Evolutionary conservation across 2,888 invertebrate species (phyloP), one percentile per base, ranked within the genome.

Genomic region (Heliothis peltigera): DNA sequence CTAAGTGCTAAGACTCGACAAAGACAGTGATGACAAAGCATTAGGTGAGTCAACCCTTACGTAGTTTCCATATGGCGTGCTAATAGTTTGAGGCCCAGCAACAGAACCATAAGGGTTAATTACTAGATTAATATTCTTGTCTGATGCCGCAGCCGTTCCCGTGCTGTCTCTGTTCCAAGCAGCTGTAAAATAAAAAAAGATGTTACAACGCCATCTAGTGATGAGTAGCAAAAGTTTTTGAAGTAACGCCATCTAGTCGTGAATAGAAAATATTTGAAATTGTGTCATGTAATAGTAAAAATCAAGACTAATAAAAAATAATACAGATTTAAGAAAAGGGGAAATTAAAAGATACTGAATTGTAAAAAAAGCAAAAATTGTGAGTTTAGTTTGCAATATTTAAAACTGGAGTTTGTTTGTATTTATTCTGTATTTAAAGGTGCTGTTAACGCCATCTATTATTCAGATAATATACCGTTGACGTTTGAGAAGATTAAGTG

Each of bases 11-110:
- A 59, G 21, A 54, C 63, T 63, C 7, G 70, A 32, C 12, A 75
- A 32, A 6, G 73, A 44, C 12, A 75, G 32, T 6, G 77, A 57
- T 17, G 73, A 44, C 21, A 66, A 46, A 6, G 22, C 25, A 21
- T 56, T 68, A 10, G 75, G 60, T 4, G 80, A 32, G 28, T 85
- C 84, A 5, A 88, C 60, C 70, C 85, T 91, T 25, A 92, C 82
- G 42, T 93, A 93, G 57, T 92, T 89, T 4, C 93, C 93, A 51
- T 88, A 93, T 0, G 93, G 93, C 0, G 93, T 93, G 75, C 89
- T 91, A 6, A 93, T 91, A 2, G 93, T 93, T 59, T 91, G 92
- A 8, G 93, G 93, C 5, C 72, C 72, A 12, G 73, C 52, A 0
- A 89, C 92, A 2, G 78, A 81, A 1, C 81, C 66, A 54, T 90